These are phyloP conservation scores for Micoletzkya japonica DNA, from an alignment of 2,888 invertebrate species.

Conservation along the genomic window DNA sequence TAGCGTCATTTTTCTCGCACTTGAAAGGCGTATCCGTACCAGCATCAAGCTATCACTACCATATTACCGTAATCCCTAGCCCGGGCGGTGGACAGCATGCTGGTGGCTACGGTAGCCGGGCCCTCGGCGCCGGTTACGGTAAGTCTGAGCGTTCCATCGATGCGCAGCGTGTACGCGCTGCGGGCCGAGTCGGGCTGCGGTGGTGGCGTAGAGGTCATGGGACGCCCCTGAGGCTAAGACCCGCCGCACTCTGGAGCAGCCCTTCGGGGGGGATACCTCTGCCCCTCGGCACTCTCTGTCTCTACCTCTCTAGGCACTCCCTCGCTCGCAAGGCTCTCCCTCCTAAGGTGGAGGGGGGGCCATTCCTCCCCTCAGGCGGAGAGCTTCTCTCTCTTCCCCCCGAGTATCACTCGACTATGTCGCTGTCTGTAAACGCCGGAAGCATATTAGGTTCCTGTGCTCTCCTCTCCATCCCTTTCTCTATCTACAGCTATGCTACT, in stretches of 20 bases:
- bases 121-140: constrained; percentile 22
- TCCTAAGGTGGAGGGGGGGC: no score
- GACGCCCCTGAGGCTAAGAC: neutral
- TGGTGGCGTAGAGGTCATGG: neutral
- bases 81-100: constrained; percentile 4
- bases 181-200: neutral
- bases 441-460: constrained; percentile 10
- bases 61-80: constrained; percentile 20
- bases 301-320: no score
- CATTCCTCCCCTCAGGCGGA: no score
- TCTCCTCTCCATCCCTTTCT: neutral
- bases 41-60: neutral
- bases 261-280: neutral
- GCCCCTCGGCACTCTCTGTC: neutral
- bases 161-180: constrained; percentile 10
- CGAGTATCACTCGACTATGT: neutral
- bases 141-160: constrained; percentile 25
- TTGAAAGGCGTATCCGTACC: no score
- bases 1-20: no score
- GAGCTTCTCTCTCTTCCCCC: neutral
- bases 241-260: no score
- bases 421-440: constrained; percentile 4
- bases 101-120: neutral
- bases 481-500: neutral
- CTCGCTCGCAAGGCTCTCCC: no score